Evolutionary conservation across 2,113 vertebrate genomes (phyloP), one percentile per base, ranked within the genome.

Genomic region (Cyphomyrus discorhynchus): DNA sequence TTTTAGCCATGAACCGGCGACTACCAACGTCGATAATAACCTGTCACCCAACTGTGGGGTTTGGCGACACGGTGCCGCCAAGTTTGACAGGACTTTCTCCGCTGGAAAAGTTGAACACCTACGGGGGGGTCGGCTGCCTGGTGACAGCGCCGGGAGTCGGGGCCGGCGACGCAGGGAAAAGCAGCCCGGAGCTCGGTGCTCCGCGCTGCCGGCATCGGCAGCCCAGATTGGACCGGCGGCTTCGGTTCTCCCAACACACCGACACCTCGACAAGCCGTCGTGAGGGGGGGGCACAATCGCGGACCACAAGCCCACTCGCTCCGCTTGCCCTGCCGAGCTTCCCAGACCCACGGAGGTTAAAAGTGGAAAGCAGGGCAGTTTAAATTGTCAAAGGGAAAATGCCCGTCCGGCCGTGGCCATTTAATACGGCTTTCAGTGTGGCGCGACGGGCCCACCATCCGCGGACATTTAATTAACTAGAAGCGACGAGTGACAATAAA

Each of bases 401-500:
- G 83, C 45, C 42, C 42, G 42, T 83, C 15, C 24, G 82, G 8
- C 39, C 19, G 39, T 4, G 19, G 82, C 39, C 82, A n/a, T 11
- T 11, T 4, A 84, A 45, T 8, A 47, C 45, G 2, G 7, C 19
- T 27, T 21, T 21, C 84, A 3, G 46, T 27, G 47, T 15, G 13
- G 13, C 15, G 52, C 47, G n/a, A 42, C 47, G 15, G 62, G 7
- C 62, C 8, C 62, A 27, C 62, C 8, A 27, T 66, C 56, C 56
- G 24, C 62, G n/a, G n/a, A n/a, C n/a, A n/a, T 27, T 27, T 66
- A n/a, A 66, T 31, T 21, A 62, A 62, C 82, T 66, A 82, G 35
- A 35, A 50, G 31, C 62, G 88, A 46, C 50, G 52, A 88, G 58
- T 86, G 88, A 89, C 88, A 92, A 89, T 91, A 89, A 91, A 91